Evolutionary conservation across 1,140 invertebrate species (phyloP).

Genomic region (Drosophila ironensis): DNA sequence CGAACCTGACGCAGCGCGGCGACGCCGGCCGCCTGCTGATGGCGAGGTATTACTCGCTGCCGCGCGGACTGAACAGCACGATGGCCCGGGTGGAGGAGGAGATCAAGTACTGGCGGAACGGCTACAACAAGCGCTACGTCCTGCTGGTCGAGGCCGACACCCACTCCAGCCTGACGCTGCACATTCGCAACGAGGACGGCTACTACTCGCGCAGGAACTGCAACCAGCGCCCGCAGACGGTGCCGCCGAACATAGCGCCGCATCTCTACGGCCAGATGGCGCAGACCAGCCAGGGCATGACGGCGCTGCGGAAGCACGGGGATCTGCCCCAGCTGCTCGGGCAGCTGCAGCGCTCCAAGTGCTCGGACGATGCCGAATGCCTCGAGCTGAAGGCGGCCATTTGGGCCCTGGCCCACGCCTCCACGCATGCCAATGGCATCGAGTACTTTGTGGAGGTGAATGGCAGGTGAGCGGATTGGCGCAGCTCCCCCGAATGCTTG

Average conservation of each 20-base stretch:
- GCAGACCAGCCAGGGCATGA: conserved; percentile 89
- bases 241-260: conserved; percentile 85
- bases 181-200: conserved; percentile 91
- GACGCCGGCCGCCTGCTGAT: conserved; percentile 92
- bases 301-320: conserved; percentile 84
- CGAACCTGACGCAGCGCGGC: conserved; percentile 89
- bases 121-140: conserved; percentile 92
- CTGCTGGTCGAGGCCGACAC: conserved; percentile 93
- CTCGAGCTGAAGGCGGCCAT: conserved; percentile 92
- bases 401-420: conserved; percentile 94
- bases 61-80: conserved; percentile 87
- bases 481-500: neutral
- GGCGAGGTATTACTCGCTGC: conserved; percentile 90
- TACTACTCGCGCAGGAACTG: conserved; percentile 86
- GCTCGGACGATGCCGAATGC: conserved; percentile 86
- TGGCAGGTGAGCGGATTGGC: conserved; percentile 33
- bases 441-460: conserved; percentile 85
- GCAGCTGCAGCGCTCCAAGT: conserved; percentile 83
- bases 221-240: conserved; percentile 77
- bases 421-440: conserved; percentile 88
- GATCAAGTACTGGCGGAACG: conserved; percentile 89
- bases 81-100: conserved; percentile 87
- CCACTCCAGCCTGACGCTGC: conserved; percentile 92
- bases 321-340: conserved; percentile 82
- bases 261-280: conserved; percentile 95